phyloP scores from a whole-genome alignment of 2,113 vertebrate genomes.

The Xiphorhynchus elegans region DNA sequence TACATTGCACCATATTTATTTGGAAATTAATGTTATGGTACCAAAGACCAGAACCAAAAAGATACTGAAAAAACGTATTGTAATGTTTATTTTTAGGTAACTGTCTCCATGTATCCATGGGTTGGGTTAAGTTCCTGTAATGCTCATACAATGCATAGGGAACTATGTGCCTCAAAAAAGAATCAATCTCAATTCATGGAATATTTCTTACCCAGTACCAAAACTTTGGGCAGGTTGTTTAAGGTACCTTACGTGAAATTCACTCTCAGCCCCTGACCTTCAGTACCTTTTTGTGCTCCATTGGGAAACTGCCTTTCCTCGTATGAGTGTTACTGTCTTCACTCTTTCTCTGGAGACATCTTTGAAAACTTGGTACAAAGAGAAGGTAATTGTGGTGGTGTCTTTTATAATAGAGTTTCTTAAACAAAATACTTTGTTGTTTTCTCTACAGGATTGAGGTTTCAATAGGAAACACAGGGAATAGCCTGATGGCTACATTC shows the following conservation, averaged over 20 bases:
- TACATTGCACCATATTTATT: not conserved
- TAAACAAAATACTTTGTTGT: not conserved
- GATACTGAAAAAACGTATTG: not conserved
- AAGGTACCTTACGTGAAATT: not conserved
- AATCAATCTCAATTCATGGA: accelerated
- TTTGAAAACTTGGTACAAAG: not conserved
- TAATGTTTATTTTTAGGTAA: not conserved
- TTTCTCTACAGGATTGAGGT: not conserved
- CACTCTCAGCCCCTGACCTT: not conserved
- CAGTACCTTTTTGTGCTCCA: not conserved
- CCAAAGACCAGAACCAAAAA: not conserved
- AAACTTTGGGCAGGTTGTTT: not conserved
- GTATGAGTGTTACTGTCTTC: not conserved
- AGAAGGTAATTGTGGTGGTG: not conserved
- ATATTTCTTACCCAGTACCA: not conserved
- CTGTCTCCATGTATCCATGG: accelerated
- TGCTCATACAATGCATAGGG: not conserved
- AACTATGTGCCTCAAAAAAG: not conserved
- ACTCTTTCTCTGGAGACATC: not conserved
- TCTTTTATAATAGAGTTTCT: not conserved
- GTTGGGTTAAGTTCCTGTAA: not conserved
- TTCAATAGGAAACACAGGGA: not conserved
- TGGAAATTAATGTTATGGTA: not conserved
- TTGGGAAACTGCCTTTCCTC: not conserved
- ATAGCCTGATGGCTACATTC: not conserved